These are phyloP conservation scores for Julus scandinavius DNA, from an alignment of 2,888 invertebrate genomes.

Conservation along the genomic window DNA sequence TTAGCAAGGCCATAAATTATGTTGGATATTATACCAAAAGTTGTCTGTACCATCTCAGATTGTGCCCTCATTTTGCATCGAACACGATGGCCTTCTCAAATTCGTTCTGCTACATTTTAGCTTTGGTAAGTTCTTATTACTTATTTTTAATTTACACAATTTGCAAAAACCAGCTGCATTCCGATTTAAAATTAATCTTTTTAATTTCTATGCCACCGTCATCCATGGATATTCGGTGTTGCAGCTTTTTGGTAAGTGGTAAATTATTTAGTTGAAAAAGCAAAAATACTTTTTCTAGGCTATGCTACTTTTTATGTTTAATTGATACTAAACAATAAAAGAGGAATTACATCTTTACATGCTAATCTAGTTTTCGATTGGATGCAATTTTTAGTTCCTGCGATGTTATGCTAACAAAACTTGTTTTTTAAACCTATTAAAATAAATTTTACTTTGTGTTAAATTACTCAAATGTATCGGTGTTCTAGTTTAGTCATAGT, in stretches of 20 bases:
- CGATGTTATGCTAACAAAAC: too few relatives aligned
- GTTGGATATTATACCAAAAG: background rate
- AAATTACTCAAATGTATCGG: too few relatives aligned
- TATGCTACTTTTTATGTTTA: too few relatives aligned
- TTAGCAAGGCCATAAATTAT: background rate
- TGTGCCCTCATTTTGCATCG: background rate
- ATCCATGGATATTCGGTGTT: background rate
- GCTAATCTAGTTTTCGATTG: too few relatives aligned
- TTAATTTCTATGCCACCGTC: background rate
- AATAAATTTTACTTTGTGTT: too few relatives aligned
- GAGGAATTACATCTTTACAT: too few relatives aligned
- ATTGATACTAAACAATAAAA: too few relatives aligned
- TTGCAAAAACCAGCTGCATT: background rate
- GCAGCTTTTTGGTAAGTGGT: constrained; percentile 12
- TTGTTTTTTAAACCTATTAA: too few relatives aligned
- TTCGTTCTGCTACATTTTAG: background rate
- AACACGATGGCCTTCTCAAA: background rate
- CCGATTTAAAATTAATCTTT: background rate
- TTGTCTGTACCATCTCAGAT: background rate
- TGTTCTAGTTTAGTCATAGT: too few relatives aligned
- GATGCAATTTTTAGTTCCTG: too few relatives aligned
- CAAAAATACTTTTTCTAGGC: too few relatives aligned
- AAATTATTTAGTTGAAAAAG: background rate
- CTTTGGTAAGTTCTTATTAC: background rate
- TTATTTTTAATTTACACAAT: background rate